phyloP scores from a whole-genome alignment of 2,888 invertebrate genomes.

The Sinopyrophorus schimmeli region DNA sequence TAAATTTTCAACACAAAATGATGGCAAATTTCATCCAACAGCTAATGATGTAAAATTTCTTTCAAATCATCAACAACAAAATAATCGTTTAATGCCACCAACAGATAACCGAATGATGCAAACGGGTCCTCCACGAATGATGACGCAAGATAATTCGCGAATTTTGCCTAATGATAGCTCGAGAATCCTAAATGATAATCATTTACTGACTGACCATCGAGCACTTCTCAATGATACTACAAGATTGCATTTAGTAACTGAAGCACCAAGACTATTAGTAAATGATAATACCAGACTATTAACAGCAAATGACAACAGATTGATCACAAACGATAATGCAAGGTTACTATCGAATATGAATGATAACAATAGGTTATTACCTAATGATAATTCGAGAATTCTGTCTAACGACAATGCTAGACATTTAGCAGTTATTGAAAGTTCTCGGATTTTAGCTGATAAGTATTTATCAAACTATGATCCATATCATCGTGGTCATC shows the following conservation, averaged over 20 bases:
- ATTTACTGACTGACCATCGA: slow-evolving; percentile 43
- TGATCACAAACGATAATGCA: slow-evolving; percentile 40
- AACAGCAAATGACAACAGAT: slow-evolving; percentile 35
- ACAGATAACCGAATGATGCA: slow-evolving; percentile 48
- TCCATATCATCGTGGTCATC: slow-evolving; percentile 54
- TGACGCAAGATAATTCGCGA: slow-evolving; percentile 41
- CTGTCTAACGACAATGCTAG: slow-evolving; percentile 48
- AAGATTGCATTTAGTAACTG: slow-evolving; percentile 47
- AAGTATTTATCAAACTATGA: slow-evolving; percentile 55
- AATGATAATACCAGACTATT: slow-evolving; percentile 48
- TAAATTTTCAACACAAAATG: slow-evolving; percentile 39
- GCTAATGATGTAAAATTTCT: slow-evolving; percentile 15
- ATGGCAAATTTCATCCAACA: slow-evolving; percentile 39
- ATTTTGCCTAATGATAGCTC: slow-evolving; percentile 39
- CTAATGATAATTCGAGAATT: slow-evolving; percentile 45
- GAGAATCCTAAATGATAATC: slow-evolving; percentile 37
- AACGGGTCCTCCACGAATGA: slow-evolving; percentile 45
- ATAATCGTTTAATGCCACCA: slow-evolving; percentile 46
- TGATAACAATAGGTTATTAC: slow-evolving; percentile 41
- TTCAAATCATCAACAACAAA: slow-evolving; percentile 23
- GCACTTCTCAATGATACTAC: slow-evolving; percentile 42
- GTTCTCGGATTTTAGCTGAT: slow-evolving; percentile 51
- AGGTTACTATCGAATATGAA: slow-evolving; percentile 46
- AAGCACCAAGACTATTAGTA: slow-evolving; percentile 49
- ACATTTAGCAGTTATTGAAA: slow-evolving; percentile 50